Conservation (phyloP, 2,113 vertebrate genomes). For the Oxyruncus cristatus region DNA sequence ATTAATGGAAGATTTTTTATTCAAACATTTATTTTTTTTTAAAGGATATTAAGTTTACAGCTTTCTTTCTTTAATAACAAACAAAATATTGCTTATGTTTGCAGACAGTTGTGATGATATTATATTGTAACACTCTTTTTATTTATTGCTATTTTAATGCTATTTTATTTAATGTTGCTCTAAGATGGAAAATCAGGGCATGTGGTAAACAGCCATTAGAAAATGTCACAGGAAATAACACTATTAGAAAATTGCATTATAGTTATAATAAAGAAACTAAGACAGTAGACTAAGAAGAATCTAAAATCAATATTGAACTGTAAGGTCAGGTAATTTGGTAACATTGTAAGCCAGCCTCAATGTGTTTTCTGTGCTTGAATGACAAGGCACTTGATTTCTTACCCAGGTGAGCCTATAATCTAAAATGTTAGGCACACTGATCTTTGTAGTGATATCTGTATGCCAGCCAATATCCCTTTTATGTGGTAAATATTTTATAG, state of each 20-base stretch:
- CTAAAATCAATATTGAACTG: slow-evolving; percentile 36
- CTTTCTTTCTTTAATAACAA: background rate
- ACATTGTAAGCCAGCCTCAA: background rate
- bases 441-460: background rate
- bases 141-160: background rate
- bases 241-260: slow-evolving; percentile 6
- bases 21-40: background rate
- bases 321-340: slow-evolving; percentile 12
- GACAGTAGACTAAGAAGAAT: background rate
- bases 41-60: background rate
- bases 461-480: background rate
- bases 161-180: background rate
- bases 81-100: background rate
- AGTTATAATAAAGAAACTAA: background rate
- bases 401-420: background rate
- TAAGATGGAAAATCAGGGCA: background rate
- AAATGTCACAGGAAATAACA: slow-evolving; percentile 19
- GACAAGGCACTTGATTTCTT: background rate
- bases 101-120: background rate
- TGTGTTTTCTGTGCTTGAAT: background rate
- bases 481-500: background rate
- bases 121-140: background rate
- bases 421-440: background rate
- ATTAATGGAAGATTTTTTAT: background rate
- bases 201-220: background rate